Percentiles rank a stretch among this genome's conserved stretches.
Conservation (phyloP, 2,797 vertebrate genomes). For the Mormyrops attenuatus region DNA sequence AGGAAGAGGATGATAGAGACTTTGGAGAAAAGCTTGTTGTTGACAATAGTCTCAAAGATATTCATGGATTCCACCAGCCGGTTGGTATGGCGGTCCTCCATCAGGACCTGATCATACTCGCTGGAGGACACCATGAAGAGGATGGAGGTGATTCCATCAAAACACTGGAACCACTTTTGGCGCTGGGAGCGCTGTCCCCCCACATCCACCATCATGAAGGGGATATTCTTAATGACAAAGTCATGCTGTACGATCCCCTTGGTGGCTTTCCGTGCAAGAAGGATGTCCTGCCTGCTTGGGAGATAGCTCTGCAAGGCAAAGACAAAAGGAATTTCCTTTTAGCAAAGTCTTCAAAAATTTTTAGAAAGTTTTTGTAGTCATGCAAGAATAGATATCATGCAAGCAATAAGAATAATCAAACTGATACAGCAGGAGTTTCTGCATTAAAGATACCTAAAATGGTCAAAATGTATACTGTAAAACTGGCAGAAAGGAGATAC, state of each 20-base stretch:
- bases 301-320: constrained; percentile 70
- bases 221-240: constrained; percentile 94
- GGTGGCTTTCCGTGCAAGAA: constrained; percentile 89
- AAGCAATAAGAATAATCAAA: not conserved
- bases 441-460: not conserved
- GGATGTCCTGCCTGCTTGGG: constrained; percentile 89
- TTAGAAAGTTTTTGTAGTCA: not conserved
- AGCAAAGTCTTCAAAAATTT: not conserved
- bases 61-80: constrained; percentile 94
- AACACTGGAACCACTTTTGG: constrained; percentile 98
- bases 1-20: constrained; percentile 97
- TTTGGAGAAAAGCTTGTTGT: constrained; percentile 95
- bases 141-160: constrained; percentile 93
- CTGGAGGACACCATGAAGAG: constrained; percentile 96
- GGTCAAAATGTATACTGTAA: not conserved
- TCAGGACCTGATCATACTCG: constrained; percentile 90
- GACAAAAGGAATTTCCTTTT: not conserved
- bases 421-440: not conserved
- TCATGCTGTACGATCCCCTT: constrained; percentile 96
- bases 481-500: not conserved
- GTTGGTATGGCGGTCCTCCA: constrained; percentile 94
- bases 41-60: constrained; percentile 96
- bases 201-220: constrained; percentile 97
- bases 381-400: not conserved
- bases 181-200: constrained; percentile 93